Conservation (phyloP, 2,888 invertebrate species). For the Latrodectus elegans region DNA sequence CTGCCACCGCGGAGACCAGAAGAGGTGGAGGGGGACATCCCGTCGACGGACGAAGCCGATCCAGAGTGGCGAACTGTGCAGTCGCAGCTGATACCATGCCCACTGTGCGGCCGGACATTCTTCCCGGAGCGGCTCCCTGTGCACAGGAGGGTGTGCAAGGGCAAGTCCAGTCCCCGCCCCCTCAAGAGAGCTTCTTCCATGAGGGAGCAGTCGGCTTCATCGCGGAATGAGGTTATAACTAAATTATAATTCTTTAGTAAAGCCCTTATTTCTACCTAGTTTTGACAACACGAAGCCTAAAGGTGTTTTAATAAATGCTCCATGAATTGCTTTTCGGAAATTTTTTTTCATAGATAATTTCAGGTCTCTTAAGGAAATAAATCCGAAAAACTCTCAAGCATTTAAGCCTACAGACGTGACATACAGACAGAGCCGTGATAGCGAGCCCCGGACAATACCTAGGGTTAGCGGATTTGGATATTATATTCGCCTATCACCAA, state of each 20-base stretch:
- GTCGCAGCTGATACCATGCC: constrained; percentile 80
- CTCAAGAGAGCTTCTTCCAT: constrained; percentile 54
- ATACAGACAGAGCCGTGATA: no score
- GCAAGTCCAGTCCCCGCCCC: constrained; percentile 42
- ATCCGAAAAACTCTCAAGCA: no score
- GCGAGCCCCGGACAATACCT: no score
- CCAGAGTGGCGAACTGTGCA: constrained; percentile 79
- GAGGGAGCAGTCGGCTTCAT: constrained; percentile 48
- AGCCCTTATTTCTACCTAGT: no score
- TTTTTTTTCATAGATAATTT: no score
- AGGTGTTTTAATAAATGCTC: no score
- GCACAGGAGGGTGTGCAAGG: constrained; percentile 79
- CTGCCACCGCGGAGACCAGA: constrained; percentile 47
- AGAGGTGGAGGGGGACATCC: constrained; percentile 12
- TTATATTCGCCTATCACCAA: no score
- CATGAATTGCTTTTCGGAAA: no score
- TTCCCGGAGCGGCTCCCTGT: constrained; percentile 81
- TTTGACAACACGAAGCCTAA: no score
- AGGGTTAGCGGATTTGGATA: no score
- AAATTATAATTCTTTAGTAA: not conserved
- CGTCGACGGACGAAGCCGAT: constrained; percentile 75
- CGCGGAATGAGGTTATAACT: constrained; percentile 37
- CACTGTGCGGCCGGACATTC: constrained; percentile 82
- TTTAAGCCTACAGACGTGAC: no score
- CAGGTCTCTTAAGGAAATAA: no score